Conservation (phyloP, 2,113 vertebrate genomes). For the Synodontis membranacea region DNA sequence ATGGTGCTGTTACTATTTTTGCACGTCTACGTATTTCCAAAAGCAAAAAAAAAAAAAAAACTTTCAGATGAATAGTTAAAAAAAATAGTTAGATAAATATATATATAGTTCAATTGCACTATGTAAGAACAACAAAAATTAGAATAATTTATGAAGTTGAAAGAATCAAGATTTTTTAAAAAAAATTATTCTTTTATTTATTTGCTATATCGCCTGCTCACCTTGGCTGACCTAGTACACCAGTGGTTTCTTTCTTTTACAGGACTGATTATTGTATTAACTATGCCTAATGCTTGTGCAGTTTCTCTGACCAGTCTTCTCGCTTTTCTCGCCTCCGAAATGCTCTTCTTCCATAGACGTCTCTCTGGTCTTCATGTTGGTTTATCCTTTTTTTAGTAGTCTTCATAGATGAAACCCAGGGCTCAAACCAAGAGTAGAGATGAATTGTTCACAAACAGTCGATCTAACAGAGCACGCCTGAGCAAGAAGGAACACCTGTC, state of each 20-base stretch:
- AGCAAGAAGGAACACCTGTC: background rate
- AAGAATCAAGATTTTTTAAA: too few relatives aligned
- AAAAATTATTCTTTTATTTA: too few relatives aligned
- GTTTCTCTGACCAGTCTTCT: background rate
- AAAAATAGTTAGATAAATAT: too few relatives aligned
- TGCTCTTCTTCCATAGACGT: background rate
- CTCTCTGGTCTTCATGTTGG: background rate
- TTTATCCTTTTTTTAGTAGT: background rate
- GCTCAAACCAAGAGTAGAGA: background rate
- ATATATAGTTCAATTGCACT: too few relatives aligned
- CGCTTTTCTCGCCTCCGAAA: background rate
- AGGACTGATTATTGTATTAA: background rate
- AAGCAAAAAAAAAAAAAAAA: too few relatives aligned
- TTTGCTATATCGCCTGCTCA: too few relatives aligned
- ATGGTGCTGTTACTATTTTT: too few relatives aligned
- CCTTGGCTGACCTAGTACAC: background rate
- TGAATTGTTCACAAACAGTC: background rate
- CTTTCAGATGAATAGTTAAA: too few relatives aligned
- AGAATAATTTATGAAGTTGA: too few relatives aligned
- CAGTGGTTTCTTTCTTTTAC: background rate
- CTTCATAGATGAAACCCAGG: background rate
- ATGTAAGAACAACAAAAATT: too few relatives aligned
- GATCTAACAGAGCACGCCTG: background rate
- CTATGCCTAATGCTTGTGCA: background rate
- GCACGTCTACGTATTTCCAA: too few relatives aligned